Evolutionary conservation across 1,140 invertebrate species (phyloP), one percentile per base, ranked within the genome.

Genomic region (Tetramorium parvispinum): DNA sequence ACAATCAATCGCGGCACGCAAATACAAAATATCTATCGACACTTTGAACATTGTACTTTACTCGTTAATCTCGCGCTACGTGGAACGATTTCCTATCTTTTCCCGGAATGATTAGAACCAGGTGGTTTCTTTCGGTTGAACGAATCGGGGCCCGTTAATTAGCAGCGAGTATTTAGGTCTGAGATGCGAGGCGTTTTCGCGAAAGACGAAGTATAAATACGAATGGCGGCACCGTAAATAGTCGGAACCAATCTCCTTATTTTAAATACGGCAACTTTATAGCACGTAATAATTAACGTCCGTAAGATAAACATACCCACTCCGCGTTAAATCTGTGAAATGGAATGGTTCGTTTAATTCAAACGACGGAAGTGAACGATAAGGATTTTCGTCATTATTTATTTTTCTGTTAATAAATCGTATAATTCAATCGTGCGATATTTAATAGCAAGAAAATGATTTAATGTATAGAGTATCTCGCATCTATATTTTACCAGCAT

Each of bases 221-320:
- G 43, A 71, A 27, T 57, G 59, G 43, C 10, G 21, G 49, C 51
- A 70, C 53, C 27, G 49, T 83, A 82, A 70, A 86, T 82, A 83
- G 40, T 13, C 53, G 57, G 27, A 49, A 49, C 21, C 40, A 68
- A 68, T 68, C 27, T 73, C 46, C 68, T 83, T 83, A 75, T 59
- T 83, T 83, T 61, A 75, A 82, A 83, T 70, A 40, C 68, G 24
- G 55, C 55, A 75, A 83, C 53, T 83, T 83, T 75, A 75, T 49
- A 59, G 55, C 53, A 49, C 55, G 68, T 75, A 75, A 83, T 83
- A 59, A 83, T 83, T 75, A 73, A 73, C 57, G 7, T 27, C 59
- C 40, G 18, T 75, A 59, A 73, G 27, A 43, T 61, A 83, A 83
- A 83, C n/a, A 24, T 75, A 21, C 11, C n/a, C 18, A 3, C 53